Evolutionary conservation across 1,140 invertebrate genomes (phyloP).

Genomic region (Harpegnathos saltator): DNA sequence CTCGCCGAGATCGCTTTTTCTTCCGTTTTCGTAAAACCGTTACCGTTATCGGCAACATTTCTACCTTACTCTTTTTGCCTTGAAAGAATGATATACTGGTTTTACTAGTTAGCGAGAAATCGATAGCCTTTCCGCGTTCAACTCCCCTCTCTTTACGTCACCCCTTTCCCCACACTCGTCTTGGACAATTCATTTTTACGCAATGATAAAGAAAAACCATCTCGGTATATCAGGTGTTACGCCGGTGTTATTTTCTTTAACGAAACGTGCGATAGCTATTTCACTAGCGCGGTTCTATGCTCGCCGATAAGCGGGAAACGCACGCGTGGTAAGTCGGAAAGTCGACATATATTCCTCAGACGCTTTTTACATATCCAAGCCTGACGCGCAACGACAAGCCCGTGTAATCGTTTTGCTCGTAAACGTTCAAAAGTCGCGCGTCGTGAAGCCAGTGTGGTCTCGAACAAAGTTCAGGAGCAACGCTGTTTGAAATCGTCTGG

Average conservation of each 20-base stretch:
- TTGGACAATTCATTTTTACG: not conserved
- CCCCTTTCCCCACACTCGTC: too few relatives aligned
- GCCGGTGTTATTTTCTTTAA: not conserved
- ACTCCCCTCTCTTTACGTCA: not conserved
- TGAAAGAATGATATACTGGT: not conserved
- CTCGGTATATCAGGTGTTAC: not conserved
- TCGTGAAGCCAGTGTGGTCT: too few relatives aligned
- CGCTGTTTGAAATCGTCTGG: too few relatives aligned
- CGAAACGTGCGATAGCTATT: not conserved
- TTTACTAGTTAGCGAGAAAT: not conserved
- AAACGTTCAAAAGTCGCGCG: too few relatives aligned
- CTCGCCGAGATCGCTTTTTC: not conserved
- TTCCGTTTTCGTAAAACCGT: not conserved
- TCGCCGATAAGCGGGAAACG: too few relatives aligned
- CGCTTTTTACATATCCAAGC: too few relatives aligned
- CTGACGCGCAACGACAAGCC: too few relatives aligned
- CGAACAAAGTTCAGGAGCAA: too few relatives aligned
- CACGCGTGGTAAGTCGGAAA: too few relatives aligned
- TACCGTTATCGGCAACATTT: not conserved
- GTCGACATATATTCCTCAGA: too few relatives aligned
- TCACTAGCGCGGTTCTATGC: too few relatives aligned
- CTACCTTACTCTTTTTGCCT: not conserved
- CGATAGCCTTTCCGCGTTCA: not conserved
- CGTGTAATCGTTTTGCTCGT: too few relatives aligned
- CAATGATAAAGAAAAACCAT: not conserved